Evolutionary conservation across 2,888 invertebrate species (phyloP).

Genomic region (Protophormia terraenovae): DNA sequence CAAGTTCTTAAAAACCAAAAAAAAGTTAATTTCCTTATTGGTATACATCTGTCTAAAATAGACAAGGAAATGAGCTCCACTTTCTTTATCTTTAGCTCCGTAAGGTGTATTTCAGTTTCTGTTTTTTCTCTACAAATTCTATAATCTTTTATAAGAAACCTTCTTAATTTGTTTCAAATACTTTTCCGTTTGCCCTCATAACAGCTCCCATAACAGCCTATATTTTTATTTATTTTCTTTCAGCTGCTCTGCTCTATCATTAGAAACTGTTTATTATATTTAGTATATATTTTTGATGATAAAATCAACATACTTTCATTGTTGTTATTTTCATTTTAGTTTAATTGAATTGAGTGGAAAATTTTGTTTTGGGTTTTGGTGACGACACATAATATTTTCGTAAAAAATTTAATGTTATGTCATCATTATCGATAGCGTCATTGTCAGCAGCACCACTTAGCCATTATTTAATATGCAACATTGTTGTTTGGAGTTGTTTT

Average conservation of each 20-base stretch:
- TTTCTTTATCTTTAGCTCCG: no score
- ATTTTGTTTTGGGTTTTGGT: background rate
- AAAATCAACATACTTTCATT: background rate
- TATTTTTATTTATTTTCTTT: background rate
- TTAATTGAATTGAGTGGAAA: slow-evolving; percentile 36
- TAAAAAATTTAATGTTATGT: background rate
- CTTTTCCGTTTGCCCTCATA: no score
- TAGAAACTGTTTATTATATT: slow-evolving; percentile 9
- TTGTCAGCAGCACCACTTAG: background rate
- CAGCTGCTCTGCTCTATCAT: background rate
- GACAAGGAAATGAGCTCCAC: no score
- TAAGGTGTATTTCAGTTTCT: no score
- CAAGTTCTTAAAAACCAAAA: background rate
- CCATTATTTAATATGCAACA: background rate
- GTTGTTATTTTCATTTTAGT: slow-evolving; percentile 6
- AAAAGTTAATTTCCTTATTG: no score
- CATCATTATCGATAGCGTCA: background rate
- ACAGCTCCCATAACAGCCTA: no score
- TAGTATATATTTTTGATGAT: background rate
- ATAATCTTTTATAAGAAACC: no score
- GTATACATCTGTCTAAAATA: no score
- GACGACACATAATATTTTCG: background rate
- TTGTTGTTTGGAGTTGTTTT: background rate
- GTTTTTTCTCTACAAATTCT: no score
- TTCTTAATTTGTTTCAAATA: no score